These are phyloP conservation scores for Sebastes trivittatus DNA, from an alignment of 2,797 vertebrate genomes.

Conservation along the genomic window DNA sequence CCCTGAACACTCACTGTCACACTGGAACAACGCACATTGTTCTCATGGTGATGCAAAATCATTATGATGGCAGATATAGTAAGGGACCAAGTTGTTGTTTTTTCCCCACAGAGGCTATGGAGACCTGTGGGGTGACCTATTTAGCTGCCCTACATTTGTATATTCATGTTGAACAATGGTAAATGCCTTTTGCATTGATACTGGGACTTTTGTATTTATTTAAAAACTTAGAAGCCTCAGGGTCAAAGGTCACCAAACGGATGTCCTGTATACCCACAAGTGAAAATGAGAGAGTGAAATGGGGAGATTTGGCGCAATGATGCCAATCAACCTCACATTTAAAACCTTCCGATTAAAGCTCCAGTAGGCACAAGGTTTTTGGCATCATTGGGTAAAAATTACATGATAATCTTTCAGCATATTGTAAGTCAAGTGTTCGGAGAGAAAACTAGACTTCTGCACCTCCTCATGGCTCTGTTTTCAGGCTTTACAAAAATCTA, in stretches of 20 bases:
- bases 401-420: too few relatives aligned
- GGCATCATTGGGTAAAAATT: too few relatives aligned
- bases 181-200: background rate
- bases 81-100: background rate
- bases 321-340: background rate
- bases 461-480: too few relatives aligned
- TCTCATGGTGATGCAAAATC: constrained; percentile 71
- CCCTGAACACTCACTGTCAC: background rate
- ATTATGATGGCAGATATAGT: constrained; percentile 39
- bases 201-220: background rate
- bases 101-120: background rate
- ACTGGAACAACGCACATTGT: constrained; percentile 56
- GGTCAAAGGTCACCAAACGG: background rate
- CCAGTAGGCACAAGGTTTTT: fast-evolving
- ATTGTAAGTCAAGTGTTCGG: too few relatives aligned
- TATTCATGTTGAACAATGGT: background rate
- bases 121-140: constrained; percentile 38
- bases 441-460: too few relatives aligned
- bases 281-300: background rate
- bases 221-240: background rate
- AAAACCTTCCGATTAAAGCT: background rate
- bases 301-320: background rate
- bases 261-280: background rate
- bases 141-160: constrained; percentile 27
- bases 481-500: too few relatives aligned